Evolutionary conservation across 2,888 invertebrate genomes (phyloP).

Genomic region (Strigamia maritima): DNA sequence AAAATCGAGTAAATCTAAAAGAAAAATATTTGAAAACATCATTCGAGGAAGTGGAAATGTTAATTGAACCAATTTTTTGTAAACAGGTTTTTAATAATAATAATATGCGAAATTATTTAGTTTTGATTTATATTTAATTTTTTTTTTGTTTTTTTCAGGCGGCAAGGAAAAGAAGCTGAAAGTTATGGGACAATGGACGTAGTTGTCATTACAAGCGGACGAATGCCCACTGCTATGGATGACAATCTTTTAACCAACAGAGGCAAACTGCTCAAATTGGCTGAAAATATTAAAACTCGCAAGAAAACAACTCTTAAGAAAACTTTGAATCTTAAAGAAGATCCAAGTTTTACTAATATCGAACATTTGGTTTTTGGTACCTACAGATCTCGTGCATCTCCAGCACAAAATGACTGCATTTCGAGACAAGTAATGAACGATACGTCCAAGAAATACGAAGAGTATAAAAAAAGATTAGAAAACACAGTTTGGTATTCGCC

Average conservation of each 20-base stretch:
- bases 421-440: neutral
- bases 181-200: conserved; percentile 39
- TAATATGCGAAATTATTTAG: neutral
- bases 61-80: neutral
- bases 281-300: conserved; percentile 43
- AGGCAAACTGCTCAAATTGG: conserved; percentile 43
- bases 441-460: neutral
- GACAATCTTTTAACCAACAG: conserved; percentile 41
- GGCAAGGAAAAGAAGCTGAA: neutral
- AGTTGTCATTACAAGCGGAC: conserved; percentile 29
- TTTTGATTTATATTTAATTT: neutral
- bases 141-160: neutral
- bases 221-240: conserved; percentile 39
- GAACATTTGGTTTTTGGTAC: conserved; percentile 43
- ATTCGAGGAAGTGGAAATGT: neutral
- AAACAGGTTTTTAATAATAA: neutral
- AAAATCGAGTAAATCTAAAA: no score
- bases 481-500: conserved; percentile 15
- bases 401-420: neutral
- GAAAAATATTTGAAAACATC: neutral
- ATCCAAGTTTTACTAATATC: conserved; percentile 44
- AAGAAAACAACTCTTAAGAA: conserved; percentile 42
- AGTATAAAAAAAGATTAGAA: neutral
- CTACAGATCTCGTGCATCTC: conserved; percentile 37
- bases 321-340: conserved; percentile 41